Evolutionary conservation across 2,797 vertebrate genomes (phyloP).

Genomic region (Cryptoprocta ferox): DNA sequence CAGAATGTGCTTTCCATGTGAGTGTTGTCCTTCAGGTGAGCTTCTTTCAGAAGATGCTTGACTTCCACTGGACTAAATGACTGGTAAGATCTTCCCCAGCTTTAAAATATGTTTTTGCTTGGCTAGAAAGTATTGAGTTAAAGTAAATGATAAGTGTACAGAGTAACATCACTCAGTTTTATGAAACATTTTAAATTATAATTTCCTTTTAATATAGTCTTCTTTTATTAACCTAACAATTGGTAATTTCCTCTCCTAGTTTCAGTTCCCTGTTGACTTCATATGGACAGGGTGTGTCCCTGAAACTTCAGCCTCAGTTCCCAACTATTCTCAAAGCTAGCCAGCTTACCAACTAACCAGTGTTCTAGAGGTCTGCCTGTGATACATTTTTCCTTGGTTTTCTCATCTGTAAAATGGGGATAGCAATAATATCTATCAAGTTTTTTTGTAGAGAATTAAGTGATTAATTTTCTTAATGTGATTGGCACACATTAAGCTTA

Average conservation of each 20-base stretch:
- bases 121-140: not conserved
- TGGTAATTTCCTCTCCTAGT: not conserved
- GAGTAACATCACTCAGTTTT: not conserved
- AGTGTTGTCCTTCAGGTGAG: not conserved
- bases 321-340: not conserved
- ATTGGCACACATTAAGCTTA: not conserved
- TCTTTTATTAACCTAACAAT: not conserved
- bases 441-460: conserved; percentile 4
- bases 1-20: not conserved
- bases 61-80: not conserved
- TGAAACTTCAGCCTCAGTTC: not conserved
- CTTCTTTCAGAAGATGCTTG: not conserved
- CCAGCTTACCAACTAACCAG: not conserved
- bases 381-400: not conserved
- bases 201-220: not conserved
- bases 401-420: not conserved
- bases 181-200: not conserved
- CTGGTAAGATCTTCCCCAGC: not conserved
- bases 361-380: not conserved
- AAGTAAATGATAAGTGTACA: not conserved
- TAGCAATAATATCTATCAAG: not conserved
- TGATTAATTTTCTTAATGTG: not conserved
- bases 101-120: not conserved
- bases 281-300: not conserved
- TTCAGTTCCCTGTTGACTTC: not conserved